Percentiles rank a stretch among this genome's conserved stretches.
phyloP scores from a whole-genome alignment of 2,113 vertebrate species.

The Pelecanoides urinatrix region DNA sequence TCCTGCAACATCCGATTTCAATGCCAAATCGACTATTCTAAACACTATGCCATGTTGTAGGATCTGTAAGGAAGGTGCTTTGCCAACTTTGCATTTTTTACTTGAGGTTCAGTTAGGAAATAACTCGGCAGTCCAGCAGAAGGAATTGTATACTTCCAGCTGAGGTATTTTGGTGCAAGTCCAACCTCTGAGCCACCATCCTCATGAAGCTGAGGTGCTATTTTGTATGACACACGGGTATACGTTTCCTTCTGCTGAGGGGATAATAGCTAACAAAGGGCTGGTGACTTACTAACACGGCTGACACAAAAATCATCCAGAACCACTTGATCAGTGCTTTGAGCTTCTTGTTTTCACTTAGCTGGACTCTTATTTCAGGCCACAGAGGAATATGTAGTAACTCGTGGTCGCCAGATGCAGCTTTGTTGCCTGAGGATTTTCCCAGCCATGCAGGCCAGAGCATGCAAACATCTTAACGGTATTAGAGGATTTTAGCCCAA shows the following conservation, averaged over 20 bases:
- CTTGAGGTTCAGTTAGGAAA: not conserved
- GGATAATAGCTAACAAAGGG: not conserved
- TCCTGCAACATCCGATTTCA: not conserved
- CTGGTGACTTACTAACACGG: not conserved
- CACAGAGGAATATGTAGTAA: not conserved
- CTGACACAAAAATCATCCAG: not conserved
- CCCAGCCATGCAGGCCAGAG: not conserved
- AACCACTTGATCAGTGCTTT: not conserved
- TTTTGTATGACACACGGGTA: not conserved
- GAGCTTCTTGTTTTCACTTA: not conserved
- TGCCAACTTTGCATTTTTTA: not conserved
- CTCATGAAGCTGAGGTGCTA: not conserved
- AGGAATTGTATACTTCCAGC: not conserved
- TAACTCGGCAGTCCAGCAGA: not conserved
- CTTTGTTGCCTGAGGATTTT: not conserved
- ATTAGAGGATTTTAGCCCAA: not conserved
- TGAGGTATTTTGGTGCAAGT: not conserved
- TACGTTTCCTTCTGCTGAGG: not conserved
- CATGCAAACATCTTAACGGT: not conserved
- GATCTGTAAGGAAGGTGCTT: not conserved
- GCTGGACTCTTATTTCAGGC: not conserved
- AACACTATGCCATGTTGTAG: not conserved
- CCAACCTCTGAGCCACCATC: not conserved
- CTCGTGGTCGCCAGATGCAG: not conserved
- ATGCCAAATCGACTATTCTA: not conserved